Evolutionary conservation across 1,140 invertebrate genomes (phyloP).

Genomic region (Panonychus citri): DNA sequence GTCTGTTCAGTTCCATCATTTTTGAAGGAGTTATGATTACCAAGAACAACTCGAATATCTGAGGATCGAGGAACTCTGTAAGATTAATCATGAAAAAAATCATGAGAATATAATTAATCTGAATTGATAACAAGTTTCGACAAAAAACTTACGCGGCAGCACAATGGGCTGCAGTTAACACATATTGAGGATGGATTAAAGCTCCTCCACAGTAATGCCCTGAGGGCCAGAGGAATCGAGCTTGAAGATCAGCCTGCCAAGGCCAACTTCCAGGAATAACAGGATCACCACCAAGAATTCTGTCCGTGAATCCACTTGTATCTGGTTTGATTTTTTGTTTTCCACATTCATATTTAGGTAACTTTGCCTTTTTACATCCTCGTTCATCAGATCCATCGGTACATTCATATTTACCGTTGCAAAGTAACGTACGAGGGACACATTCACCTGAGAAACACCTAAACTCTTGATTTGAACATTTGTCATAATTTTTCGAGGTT

Average conservation of each 20-base stretch:
- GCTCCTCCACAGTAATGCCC: constrained; percentile 16
- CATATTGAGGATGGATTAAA: background rate
- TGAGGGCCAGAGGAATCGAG: constrained; percentile 2
- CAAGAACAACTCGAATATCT: background rate
- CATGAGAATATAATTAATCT: background rate
- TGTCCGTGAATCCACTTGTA: background rate
- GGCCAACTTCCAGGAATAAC: constrained; percentile 20
- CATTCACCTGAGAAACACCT: background rate
- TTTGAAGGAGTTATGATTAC: constrained; percentile 7
- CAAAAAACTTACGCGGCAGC: constrained; percentile 18
- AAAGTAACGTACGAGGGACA: constrained; percentile 30
- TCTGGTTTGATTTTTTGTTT: background rate
- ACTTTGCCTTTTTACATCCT: constrained; percentile 9
- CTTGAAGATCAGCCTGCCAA: constrained; percentile 20
- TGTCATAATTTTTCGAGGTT: background rate
- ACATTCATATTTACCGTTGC: constrained; percentile 69
- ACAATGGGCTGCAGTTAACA: constrained; percentile 14
- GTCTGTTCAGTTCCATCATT: constrained; percentile 11
- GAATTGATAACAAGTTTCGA: background rate
- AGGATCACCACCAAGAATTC: constrained; percentile 22
- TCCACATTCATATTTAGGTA: background rate
- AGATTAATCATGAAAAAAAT: constrained; percentile 3
- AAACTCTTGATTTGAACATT: background rate
- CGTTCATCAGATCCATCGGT: constrained; percentile 59
- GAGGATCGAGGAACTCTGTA: constrained; percentile 2